Evolutionary conservation across 1,140 invertebrate genomes (phyloP).

Genomic region (Coptotermes formosanus): DNA sequence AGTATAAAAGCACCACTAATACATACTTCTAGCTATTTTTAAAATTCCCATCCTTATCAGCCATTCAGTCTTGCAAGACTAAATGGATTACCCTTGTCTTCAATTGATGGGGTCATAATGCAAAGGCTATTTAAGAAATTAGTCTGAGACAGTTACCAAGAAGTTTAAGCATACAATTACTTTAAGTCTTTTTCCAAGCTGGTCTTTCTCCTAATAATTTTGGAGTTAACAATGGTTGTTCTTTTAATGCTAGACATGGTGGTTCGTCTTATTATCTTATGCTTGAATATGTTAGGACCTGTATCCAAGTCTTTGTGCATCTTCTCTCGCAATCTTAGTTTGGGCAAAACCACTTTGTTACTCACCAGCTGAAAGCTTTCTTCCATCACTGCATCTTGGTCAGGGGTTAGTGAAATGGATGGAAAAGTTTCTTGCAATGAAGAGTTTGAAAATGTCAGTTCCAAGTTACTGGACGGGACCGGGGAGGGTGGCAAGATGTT

Average conservation of each 20-base stretch:
- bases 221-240: constrained; percentile 30
- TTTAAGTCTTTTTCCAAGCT: constrained; percentile 15
- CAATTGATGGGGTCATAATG: background rate
- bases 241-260: constrained; percentile 29
- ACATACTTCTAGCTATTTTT: too few relatives aligned
- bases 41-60: background rate
- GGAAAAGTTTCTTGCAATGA: background rate
- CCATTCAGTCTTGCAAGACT: background rate
- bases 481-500: background rate
- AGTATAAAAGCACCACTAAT: too few relatives aligned
- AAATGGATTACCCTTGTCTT: background rate
- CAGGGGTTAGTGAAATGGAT: background rate
- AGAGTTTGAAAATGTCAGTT: background rate
- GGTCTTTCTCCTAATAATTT: constrained; percentile 25
- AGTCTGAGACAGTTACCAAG: background rate
- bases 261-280: constrained; percentile 28
- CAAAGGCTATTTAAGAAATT: background rate
- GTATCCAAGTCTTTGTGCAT: constrained; percentile 19
- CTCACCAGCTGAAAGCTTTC: background rate
- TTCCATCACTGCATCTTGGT: background rate
- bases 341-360: constrained; percentile 25
- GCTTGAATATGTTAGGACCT: constrained; percentile 28
- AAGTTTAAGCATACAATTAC: background rate
- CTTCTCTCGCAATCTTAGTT: constrained; percentile 22
- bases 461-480: background rate